Evolutionary conservation across 2,888 invertebrate species (phyloP).

Genomic region (Macropis europaea): DNA sequence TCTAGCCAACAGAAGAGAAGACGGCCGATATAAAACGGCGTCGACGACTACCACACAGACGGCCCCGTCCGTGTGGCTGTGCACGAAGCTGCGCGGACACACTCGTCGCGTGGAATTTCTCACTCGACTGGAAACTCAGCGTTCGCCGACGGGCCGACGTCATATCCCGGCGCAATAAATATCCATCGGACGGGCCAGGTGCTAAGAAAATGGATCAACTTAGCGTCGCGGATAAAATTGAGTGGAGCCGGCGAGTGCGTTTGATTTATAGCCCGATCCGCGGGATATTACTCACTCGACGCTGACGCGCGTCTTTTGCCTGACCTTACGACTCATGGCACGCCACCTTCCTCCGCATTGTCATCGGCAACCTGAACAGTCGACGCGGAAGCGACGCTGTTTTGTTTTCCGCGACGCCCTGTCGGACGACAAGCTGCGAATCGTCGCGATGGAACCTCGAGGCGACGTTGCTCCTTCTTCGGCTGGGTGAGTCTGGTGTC

Average conservation of each 20-base stretch:
- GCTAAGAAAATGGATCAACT: slow-evolving; percentile 59
- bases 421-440: no score
- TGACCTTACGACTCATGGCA: slow-evolving; percentile 39
- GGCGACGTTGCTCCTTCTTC: no score
- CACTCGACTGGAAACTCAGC: slow-evolving; percentile 35
- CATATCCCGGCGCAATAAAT: slow-evolving; percentile 56
- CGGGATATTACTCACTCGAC: slow-evolving; percentile 47
- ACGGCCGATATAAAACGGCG: slow-evolving; percentile 19
- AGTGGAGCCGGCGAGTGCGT: slow-evolving; percentile 43
- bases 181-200: slow-evolving; percentile 61
- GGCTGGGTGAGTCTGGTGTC: no score
- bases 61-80: background rate
- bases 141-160: slow-evolving; percentile 46
- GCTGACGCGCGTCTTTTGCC: slow-evolving; percentile 44
- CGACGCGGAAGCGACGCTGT: no score
- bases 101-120: slow-evolving; percentile 49
- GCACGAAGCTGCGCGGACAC: background rate
- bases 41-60: no score
- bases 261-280: slow-evolving; percentile 50
- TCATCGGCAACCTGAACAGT: no score
- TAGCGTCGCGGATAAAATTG: slow-evolving; percentile 52
- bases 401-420: no score
- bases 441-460: no score
- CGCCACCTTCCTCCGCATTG: no score
- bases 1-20: slow-evolving; percentile 33